Evolutionary conservation across 2,888 invertebrate species (phyloP), one percentile per base, ranked within the genome.

Genomic region (Notodonta ziczac): DNA sequence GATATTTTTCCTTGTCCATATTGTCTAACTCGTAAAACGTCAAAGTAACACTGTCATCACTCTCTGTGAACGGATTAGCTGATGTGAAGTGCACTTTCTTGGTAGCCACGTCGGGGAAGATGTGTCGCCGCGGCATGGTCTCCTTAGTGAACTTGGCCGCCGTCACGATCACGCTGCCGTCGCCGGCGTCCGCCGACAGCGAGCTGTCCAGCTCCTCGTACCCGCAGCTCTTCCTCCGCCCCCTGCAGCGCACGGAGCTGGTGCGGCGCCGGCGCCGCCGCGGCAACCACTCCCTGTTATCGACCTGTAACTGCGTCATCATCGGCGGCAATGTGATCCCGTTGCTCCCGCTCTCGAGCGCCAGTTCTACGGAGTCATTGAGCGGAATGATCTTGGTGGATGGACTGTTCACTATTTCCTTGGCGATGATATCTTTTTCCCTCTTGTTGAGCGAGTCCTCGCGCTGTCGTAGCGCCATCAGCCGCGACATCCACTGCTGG

Each of bases 121-220:
- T 88, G 65, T 83, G 88, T 24, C 92, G 86, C 2, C 89, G 86
- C 40, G 93, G 93, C 90, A 94, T 88, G 67, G 90, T 90, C 6
- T 90, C 91, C 44, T 85, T 83, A 0, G 93, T 93, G 67, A 93
- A 81, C 74, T 94, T 94, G 4, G 87, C 87, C 0, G 94, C 94
- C 10, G 95, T 95, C n/a, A 94, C 84, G 13, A 94, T 81, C 52
- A 94, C 88, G 57, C 94, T 95, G 40, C 89, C 81, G 60, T 95
- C 95, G 0, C 95, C 94, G 5, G 92, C 80, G 65, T 95, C 95
- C 0, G 95, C 95, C 0, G 95, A 95, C 54, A 95, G 81, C 0
- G 95, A 95, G 68, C 95, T 95, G 77, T 95, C 94, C 40, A 95
- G 82, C 69, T 95, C 95, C 59, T 94, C 94, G 65, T 94, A 95